Percentiles rank a stretch among this genome's conserved stretches.
These are phyloP conservation scores for Paratrypauchen microcephalus DNA, from an alignment of 2,797 vertebrate species.

Conservation along the genomic window DNA sequence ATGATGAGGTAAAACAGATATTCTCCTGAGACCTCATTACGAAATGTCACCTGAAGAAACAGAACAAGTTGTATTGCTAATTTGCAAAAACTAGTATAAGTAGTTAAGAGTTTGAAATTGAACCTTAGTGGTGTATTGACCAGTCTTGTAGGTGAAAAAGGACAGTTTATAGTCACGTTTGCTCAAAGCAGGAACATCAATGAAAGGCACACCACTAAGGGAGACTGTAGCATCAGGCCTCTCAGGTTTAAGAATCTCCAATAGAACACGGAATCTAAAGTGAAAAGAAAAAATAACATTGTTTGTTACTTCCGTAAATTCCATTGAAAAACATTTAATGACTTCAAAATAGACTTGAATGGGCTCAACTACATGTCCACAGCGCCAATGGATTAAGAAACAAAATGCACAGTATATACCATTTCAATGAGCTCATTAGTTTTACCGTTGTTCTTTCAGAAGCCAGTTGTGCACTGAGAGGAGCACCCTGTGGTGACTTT, in stretches of 20 bases:
- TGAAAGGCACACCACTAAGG: constrained; percentile 80
- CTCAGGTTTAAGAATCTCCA: constrained; percentile 85
- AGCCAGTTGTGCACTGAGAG: constrained; percentile 87
- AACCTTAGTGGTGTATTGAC: constrained; percentile 79
- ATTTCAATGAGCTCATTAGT: too few relatives aligned
- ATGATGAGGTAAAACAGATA: constrained; percentile 83
- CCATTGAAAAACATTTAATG: not conserved
- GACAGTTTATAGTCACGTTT: constrained; percentile 82
- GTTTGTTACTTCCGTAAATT: not conserved
- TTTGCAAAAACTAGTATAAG: not conserved
- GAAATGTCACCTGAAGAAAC: constrained; percentile 82
- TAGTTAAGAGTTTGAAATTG: constrained; percentile 11
- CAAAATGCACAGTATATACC: too few relatives aligned
- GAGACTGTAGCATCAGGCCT: constrained; percentile 74
- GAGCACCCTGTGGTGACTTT: constrained; percentile 78
- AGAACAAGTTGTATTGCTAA: not conserved
- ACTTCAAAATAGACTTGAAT: not conserved
- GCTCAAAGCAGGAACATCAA: constrained; percentile 81
- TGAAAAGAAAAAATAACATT: not conserved
- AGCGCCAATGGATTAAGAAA: too few relatives aligned
- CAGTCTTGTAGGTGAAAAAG: constrained; percentile 85
- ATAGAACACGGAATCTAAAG: constrained; percentile 79
- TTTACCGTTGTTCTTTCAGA: constrained; percentile 80
- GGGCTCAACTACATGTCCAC: not conserved
- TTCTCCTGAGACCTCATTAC: constrained; percentile 80